A percentile compares a stretch with the other conserved stretches of the same genome.
Conservation (phyloP, 1,140 invertebrate species). For the Scylla paramamosain region DNA sequence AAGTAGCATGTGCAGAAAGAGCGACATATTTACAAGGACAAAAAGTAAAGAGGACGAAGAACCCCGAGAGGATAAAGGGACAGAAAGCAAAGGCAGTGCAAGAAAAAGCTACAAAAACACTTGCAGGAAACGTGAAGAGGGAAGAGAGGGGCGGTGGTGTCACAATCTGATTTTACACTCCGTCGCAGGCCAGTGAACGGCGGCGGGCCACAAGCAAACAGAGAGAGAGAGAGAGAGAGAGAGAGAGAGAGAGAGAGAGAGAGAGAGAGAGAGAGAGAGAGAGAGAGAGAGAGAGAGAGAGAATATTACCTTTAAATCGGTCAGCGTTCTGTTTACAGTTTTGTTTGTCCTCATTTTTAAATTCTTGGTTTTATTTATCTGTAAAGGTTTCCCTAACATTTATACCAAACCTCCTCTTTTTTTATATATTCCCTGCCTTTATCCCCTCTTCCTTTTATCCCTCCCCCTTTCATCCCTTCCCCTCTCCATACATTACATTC, state of each 20-base stretch:
- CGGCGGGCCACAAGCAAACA: not conserved
- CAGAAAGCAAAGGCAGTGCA: not conserved
- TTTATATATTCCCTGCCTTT: not conserved
- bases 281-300: constrained; percentile 10
- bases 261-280: not conserved
- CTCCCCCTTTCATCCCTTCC: not conserved
- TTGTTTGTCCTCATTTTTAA: not conserved
- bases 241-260: not conserved
- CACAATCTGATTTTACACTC: not conserved
- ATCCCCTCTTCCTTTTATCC: not conserved
- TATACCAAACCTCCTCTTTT: not conserved
- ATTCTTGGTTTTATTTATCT: not conserved
- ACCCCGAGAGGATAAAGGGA: not conserved
- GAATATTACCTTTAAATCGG: not conserved
- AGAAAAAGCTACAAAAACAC: not conserved
- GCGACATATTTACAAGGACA: no score
- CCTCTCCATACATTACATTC: no score
- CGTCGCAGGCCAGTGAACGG: not conserved
- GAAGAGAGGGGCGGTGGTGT: not conserved
- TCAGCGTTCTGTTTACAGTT: not conserved
- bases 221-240: not conserved
- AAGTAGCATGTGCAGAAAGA: no score
- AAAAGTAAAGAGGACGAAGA: no score
- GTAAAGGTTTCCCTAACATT: no score
- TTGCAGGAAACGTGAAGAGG: not conserved